Conservation (phyloP, 1,140 invertebrate species). For the Galleria mellonella region DNA sequence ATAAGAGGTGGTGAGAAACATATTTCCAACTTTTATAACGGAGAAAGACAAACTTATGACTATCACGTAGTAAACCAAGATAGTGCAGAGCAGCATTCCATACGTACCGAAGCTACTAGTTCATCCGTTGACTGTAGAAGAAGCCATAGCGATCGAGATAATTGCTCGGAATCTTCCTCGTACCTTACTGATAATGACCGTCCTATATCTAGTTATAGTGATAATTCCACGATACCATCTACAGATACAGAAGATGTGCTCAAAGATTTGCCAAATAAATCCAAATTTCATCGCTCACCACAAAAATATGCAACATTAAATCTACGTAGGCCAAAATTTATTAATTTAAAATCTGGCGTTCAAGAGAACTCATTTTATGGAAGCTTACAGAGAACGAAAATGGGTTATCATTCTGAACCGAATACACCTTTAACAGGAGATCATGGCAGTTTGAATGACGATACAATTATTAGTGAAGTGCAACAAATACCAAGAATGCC, state of each 20-base stretch:
- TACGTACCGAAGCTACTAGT: constrained; percentile 51
- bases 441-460: constrained; percentile 34
- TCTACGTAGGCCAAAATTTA: constrained; percentile 65
- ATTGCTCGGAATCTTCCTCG: constrained; percentile 67
- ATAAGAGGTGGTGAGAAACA: constrained; percentile 43
- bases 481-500: constrained; percentile 63
- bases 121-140: constrained; percentile 60
- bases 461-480: constrained; percentile 44
- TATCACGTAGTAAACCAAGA: constrained; percentile 47
- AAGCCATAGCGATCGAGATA: constrained; percentile 63
- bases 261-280: constrained; percentile 65
- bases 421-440: constrained; percentile 60
- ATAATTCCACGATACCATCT: constrained; percentile 69
- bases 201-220: constrained; percentile 67
- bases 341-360: constrained; percentile 52
- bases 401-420: constrained; percentile 69
- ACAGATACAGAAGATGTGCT: constrained; percentile 69
- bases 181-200: constrained; percentile 66
- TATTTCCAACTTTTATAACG: constrained; percentile 48
- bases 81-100: constrained; percentile 60
- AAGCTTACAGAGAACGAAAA: constrained; percentile 61
- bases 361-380: constrained; percentile 61
- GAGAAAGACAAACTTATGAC: constrained; percentile 48
- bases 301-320: constrained; percentile 71
- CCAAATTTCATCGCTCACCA: constrained; percentile 66